Evolutionary conservation across 2,113 vertebrate genomes (phyloP).

Genomic region (Cyprinodon variegatus): DNA sequence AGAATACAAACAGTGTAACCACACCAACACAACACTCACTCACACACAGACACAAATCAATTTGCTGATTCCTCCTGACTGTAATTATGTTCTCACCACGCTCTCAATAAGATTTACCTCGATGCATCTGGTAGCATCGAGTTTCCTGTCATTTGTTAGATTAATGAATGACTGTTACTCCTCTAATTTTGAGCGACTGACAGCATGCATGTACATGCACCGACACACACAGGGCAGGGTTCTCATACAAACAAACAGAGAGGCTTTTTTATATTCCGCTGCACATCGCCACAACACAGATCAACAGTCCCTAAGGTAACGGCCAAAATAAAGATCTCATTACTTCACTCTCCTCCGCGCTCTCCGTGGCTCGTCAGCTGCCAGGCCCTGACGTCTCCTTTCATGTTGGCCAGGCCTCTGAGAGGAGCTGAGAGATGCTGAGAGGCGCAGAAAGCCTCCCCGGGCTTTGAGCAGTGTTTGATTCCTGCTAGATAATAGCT

Average conservation of each 20-base stretch:
- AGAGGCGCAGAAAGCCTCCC: slow-evolving; percentile 80
- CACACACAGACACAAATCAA: slow-evolving; percentile 31
- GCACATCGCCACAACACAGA: slow-evolving; percentile 78
- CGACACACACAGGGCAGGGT: slow-evolving; percentile 26
- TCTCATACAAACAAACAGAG: slow-evolving; percentile 82
- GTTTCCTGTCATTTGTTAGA: slow-evolving; percentile 57
- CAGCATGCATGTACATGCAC: slow-evolving; percentile 12
- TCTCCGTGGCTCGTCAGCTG: slow-evolving; percentile 94
- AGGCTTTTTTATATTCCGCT: slow-evolving; percentile 73
- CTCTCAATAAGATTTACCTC: slow-evolving; percentile 53
- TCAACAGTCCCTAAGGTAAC: slow-evolving; percentile 81
- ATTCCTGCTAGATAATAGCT: slow-evolving; percentile 99
- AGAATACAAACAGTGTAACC: slow-evolving; percentile 64
- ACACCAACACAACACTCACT: slow-evolving; percentile 43
- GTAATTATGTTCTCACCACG: slow-evolving; percentile 63
- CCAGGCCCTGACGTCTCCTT: slow-evolving; percentile 98
- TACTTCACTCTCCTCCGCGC: slow-evolving; percentile 63
- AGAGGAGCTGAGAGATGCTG: slow-evolving; percentile 75
- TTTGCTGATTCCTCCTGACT: slow-evolving; percentile 43
- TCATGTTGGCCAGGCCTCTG: slow-evolving; percentile 92
- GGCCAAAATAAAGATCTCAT: slow-evolving; percentile 83
- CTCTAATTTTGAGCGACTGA: slow-evolving; percentile 52
- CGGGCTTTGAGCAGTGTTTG: slow-evolving; percentile 99
- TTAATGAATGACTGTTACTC: slow-evolving; percentile 63
- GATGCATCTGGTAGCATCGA: slow-evolving; percentile 41